Base-by-base conservation (phyloP, 2,797 vertebrate species). In the Chanos chanos region DNA sequence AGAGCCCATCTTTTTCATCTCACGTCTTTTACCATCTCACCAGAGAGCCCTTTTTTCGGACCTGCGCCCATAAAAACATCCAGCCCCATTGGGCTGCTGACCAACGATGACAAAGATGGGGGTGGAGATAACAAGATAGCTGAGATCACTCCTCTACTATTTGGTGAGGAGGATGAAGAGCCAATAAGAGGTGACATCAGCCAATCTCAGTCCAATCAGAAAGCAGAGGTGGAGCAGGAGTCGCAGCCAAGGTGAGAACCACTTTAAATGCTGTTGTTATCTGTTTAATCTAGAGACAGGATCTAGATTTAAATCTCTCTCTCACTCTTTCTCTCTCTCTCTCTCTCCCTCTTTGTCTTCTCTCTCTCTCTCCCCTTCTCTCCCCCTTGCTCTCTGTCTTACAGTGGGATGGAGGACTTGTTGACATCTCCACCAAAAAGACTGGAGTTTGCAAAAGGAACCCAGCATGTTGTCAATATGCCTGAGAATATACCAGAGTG, bases 11-110 rank as follows among this genome's bases (percentile, higher is more conserved):
- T 27, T 18, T 10, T 19, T 10, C 5, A 33, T 19, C 30, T 1
- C 34, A 10, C 71, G 0, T 53, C 67, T 59, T 52, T 0, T 27
- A 13, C 19, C 7, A 47, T 16, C 64, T 5, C 16, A 55, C 49
- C 62, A 44, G 69, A 75, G 12, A 36, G 58, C 21, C 64, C 53
- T 1, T 80, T 84, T 33, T 54, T 78, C 74, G 48, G 16, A 0
- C 71, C 72, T 4, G 33, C 24, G 15, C 84, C 83, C 3, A 51
- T 84, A 16, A 83, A 82, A 51, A 89, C 85, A 0, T 90, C 88
- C 33, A 89, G 85, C 40, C 88, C 87, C 1, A 81, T 84, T 61
- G 69, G 73, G 27, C 18, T 36, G 7, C 64, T 30, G 8, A 3
- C 1, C 4, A 57, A 1, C 24, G 47, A 6, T 5, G 36, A 28